Conservation (phyloP, 2,113 vertebrate species). For the Scomber scombrus region DNA sequence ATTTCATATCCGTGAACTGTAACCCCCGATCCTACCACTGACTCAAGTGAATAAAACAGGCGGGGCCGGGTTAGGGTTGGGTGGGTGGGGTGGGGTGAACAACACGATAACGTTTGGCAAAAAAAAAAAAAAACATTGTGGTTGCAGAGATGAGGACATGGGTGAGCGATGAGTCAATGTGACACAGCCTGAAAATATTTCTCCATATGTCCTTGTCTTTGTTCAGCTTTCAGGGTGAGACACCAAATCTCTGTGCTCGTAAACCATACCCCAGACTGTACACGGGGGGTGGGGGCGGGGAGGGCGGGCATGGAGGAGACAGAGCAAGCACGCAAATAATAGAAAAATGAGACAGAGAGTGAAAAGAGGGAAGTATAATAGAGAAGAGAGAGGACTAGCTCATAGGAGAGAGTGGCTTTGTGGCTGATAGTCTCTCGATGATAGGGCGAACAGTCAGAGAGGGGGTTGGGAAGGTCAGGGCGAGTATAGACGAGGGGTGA, state of each 20-base stretch:
- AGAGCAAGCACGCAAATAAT: constrained; percentile 22
- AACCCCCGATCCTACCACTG: constrained; percentile 52
- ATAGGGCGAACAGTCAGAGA: constrained; percentile 14
- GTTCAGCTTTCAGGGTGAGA: constrained; percentile 64
- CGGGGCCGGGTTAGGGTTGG: neutral
- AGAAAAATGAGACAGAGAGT: constrained; percentile 29
- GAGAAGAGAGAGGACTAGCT: constrained; percentile 46
- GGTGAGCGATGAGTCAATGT: constrained; percentile 62
- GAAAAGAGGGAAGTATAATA: constrained; percentile 12
- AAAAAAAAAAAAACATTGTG: constrained; percentile 61
- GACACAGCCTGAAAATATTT: constrained; percentile 61
- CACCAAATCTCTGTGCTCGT: constrained; percentile 46
- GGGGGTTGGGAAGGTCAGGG: neutral
- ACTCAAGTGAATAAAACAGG: constrained; percentile 58
- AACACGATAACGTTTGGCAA: constrained; percentile 67
- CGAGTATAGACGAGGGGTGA: constrained; percentile 29
- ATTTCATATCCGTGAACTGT: constrained; percentile 54
- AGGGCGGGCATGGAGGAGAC: constrained; percentile 8
- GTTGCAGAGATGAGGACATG: constrained; percentile 41
- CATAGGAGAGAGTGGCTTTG: constrained; percentile 33
- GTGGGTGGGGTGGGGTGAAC: neutral
- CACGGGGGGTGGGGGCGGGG: neutral
- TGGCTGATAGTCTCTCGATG: constrained; percentile 45
- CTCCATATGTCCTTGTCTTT: constrained; percentile 65
- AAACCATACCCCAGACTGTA: constrained; percentile 62